Evolutionary conservation across 2,888 invertebrate genomes (phyloP), one percentile per base, ranked within the genome.

Genomic region (Chaetogeoica ovagalla): DNA sequence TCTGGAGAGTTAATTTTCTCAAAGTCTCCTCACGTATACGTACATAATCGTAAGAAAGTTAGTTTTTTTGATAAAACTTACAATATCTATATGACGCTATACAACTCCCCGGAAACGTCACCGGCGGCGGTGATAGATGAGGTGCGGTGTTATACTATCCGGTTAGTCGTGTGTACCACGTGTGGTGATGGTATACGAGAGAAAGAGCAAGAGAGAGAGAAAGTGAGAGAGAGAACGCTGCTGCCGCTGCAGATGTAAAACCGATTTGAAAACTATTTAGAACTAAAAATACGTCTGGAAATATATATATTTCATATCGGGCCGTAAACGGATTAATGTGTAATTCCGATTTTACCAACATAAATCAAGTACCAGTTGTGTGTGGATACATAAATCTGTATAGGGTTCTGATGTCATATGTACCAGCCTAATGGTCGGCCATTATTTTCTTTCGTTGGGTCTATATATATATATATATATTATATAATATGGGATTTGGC

Each of bases 351-450:
- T 69, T 77, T 62, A 55, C 62, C 60, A 23, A 30, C 62, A 70
- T 77, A 70, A 77, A 77, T 77, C 77, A 77, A 77, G 77, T 70
- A 62, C 77, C 62, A 62, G 69, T 77, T 62, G 69, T 69, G 60
- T 69, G 52, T 68, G 69, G 21, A 48, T 15, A 15, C 13, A 48
- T 48, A 48, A 13, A 48, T 48, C 11, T 48, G 3, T 48, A 48
- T 48, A 48, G 13, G 52, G 60, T 39, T 30, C 66, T 13, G 52
- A 21, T 69, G 37, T 70, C 52, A 23, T 70, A 23, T 70, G 62
- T 77, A 70, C 69, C 7, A 62, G 60, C 69, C 77, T 70, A 77
- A 77, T 70, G 77, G 69, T 30, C 69, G 69, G 62, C 62, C 69
- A 77, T 77, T 70, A 77, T 62, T 77, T 70, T 70, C 6, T 69